Evolutionary conservation across 2,888 invertebrate species (phyloP).

Genomic region (Ceratothoa steindachneri): DNA sequence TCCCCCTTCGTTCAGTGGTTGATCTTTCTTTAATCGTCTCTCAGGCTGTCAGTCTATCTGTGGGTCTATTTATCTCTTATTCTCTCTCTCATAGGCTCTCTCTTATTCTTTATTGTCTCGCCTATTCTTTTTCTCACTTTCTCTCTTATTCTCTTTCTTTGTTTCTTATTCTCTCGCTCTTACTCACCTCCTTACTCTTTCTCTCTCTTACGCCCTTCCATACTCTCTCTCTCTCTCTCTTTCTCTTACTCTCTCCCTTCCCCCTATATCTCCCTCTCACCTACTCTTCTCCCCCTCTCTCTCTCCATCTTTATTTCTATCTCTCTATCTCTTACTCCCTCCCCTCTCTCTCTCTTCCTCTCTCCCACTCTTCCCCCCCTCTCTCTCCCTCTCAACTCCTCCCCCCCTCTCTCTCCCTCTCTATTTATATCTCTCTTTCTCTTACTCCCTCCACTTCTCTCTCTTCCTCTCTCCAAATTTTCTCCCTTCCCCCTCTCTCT

Average conservation of each 20-base stretch:
- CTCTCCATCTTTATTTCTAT: too few species aligned
- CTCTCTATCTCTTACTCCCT: too few species aligned
- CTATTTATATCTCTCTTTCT: neutral
- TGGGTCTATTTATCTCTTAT: neutral
- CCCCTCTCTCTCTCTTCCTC: neutral
- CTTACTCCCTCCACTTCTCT: neutral
- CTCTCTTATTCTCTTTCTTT: neutral
- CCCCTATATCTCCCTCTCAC: neutral
- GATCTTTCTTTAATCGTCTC: too few species aligned
- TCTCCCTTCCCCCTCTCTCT: neutral
- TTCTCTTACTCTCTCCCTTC: neutral
- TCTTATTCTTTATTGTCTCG: neutral
- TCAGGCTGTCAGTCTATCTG: neutral
- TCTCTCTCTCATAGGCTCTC: neutral
- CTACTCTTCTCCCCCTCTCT: neutral
- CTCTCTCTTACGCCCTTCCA: neutral
- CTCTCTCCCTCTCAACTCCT: neutral
- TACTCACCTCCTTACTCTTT: neutral
- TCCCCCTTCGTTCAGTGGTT: too few species aligned
- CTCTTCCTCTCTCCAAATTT: neutral
- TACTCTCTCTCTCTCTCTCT: neutral
- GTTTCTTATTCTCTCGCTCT: neutral
- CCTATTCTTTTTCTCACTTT: neutral
- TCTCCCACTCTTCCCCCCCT: neutral
- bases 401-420: neutral